phyloP scores from a whole-genome alignment of 2,113 vertebrate species.

The Melanerpes aurifrons region DNA sequence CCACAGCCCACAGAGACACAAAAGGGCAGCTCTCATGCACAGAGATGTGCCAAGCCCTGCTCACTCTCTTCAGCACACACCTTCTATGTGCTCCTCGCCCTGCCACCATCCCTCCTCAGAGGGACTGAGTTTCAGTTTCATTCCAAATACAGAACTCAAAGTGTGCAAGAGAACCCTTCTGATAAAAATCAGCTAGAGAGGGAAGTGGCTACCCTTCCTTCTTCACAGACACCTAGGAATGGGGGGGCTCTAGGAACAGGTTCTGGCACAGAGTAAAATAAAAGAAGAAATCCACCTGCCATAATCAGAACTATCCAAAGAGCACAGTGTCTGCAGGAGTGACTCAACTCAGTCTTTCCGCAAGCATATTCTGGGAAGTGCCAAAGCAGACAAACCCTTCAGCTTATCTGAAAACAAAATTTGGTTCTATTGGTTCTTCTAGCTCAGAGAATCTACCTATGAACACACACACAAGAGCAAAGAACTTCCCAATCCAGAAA shows the following conservation, averaged over 20 bases:
- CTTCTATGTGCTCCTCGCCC: neutral
- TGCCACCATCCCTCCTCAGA: neutral
- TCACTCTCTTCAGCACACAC: neutral
- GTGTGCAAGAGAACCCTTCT: neutral
- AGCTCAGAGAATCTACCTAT: neutral
- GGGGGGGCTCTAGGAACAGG: neutral
- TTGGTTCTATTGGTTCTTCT: neutral
- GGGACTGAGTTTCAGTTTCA: neutral
- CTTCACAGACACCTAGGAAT: neutral
- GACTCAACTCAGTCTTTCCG: neutral
- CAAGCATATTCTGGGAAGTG: neutral
- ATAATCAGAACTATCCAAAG: neutral
- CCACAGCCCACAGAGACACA: slow-evolving; percentile 5
- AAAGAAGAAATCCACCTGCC: neutral
- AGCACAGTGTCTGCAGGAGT: neutral
- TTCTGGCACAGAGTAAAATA: neutral
- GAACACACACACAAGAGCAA: neutral
- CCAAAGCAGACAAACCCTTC: neutral
- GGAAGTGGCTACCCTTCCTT: neutral
- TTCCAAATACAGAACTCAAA: neutral
- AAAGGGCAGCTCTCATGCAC: neutral
- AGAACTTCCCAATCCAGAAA: neutral
- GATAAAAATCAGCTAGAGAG: neutral
- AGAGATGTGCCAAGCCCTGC: neutral
- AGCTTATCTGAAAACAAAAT: neutral